Evolutionary conservation across 1,140 invertebrate species (phyloP).

Genomic region (Drosophila eugracilis): DNA sequence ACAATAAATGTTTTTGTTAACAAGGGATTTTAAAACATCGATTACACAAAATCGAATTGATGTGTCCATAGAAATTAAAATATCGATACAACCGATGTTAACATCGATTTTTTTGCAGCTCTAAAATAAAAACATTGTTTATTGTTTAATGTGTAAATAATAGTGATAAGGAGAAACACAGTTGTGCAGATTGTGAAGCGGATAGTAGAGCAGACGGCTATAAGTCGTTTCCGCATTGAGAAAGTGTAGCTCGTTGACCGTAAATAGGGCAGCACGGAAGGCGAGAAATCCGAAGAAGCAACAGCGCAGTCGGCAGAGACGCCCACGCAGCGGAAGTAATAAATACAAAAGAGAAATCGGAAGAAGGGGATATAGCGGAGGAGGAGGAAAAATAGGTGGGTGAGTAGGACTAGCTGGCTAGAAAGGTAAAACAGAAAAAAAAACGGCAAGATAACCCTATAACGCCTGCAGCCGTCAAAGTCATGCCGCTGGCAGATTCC

Average conservation of each 20-base stretch:
- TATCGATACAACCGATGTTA: background rate
- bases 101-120: slow-evolving; percentile 10
- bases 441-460: slow-evolving; percentile 14
- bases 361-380: slow-evolving; percentile 1
- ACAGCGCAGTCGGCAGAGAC: slow-evolving; percentile 31
- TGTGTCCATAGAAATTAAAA: background rate
- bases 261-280: slow-evolving; percentile 18
- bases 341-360: slow-evolving; percentile 29
- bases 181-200: slow-evolving; percentile 18
- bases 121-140: slow-evolving; percentile 11
- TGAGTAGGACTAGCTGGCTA: background rate
- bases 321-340: slow-evolving; percentile 49
- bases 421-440: background rate
- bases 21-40: background rate
- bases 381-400: slow-evolving; percentile 2
- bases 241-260: slow-evolving; percentile 7
- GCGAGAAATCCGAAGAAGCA: slow-evolving; percentile 32
- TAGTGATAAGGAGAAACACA: slow-evolving; percentile 47
- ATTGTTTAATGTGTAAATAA: slow-evolving; percentile 49
- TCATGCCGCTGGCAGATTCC: slow-evolving; percentile 83
- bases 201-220: slow-evolving; percentile 10
- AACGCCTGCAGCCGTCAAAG: slow-evolving; percentile 53
- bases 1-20: too few species aligned
- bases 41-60: background rate
- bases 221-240: slow-evolving; percentile 4